Conservation (phyloP, 2,888 invertebrate species). For the Epinotia demarniana region DNA sequence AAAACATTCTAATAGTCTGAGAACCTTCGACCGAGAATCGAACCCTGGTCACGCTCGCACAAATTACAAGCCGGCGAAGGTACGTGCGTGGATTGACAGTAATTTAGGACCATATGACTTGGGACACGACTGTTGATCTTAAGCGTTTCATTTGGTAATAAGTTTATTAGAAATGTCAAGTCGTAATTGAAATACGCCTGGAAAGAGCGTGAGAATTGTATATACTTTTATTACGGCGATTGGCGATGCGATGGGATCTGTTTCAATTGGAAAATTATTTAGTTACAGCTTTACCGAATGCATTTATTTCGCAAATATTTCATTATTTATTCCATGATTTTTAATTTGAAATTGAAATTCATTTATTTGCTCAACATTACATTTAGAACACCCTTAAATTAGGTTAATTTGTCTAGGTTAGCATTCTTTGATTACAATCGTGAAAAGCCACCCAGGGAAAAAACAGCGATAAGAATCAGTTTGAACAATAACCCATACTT, state of each 20-base stretch:
- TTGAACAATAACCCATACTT: too few relatives aligned
- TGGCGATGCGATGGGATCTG: neutral
- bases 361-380: too few relatives aligned
- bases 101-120: constrained; percentile 51
- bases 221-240: too few relatives aligned
- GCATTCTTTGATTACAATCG: too few relatives aligned
- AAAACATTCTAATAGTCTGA: constrained; percentile 52
- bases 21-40: constrained; percentile 56
- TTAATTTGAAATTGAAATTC: too few relatives aligned
- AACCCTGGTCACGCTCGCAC: constrained; percentile 58
- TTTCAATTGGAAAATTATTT: neutral
- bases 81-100: constrained; percentile 65
- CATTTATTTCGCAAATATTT: too few relatives aligned
- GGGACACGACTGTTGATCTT: constrained; percentile 41
- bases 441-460: too few relatives aligned
- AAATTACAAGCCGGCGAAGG: constrained; percentile 72
- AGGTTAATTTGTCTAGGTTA: too few relatives aligned
- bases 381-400: too few relatives aligned
- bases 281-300: too few relatives aligned
- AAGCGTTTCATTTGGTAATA: constrained; percentile 51
- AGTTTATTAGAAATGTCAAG: constrained; percentile 39
- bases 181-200: neutral
- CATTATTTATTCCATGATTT: too few relatives aligned
- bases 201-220: constrained; percentile 18
- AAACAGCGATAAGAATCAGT: too few relatives aligned